phyloP scores from a whole-genome alignment of 2,113 vertebrate genomes.

The Casuarius casuarius region DNA sequence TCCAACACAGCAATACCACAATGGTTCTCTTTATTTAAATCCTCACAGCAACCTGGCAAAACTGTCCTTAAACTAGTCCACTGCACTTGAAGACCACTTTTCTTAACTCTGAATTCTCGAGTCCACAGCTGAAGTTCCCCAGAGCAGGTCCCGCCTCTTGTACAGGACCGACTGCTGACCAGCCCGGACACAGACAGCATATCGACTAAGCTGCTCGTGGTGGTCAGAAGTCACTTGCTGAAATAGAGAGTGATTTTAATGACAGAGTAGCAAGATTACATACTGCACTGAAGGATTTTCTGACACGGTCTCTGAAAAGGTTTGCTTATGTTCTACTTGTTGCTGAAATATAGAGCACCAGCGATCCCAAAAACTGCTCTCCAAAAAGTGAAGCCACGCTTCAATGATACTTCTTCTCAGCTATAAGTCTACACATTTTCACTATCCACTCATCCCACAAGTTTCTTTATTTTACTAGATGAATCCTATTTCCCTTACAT shows the following conservation, averaged over 20 bases:
- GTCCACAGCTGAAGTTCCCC: neutral
- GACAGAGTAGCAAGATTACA: neutral
- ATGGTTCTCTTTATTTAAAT: neutral
- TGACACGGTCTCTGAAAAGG: neutral
- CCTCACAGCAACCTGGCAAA: accelerated
- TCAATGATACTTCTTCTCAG: neutral
- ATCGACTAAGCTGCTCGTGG: accelerated
- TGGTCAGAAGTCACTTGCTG: accelerated
- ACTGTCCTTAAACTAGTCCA: neutral
- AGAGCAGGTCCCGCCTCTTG: neutral
- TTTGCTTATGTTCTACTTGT: neutral
- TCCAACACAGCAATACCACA: neutral
- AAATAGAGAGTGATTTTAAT: neutral
- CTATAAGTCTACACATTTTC: neutral
- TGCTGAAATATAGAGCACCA: neutral
- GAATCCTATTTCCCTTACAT: neutral
- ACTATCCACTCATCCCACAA: neutral
- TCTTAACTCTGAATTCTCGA: neutral
- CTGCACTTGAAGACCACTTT: neutral
- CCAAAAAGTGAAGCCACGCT: neutral
- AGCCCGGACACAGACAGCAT: neutral
- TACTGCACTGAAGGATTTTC: neutral
- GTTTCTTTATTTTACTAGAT: neutral
- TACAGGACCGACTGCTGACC: neutral
- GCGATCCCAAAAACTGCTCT: neutral